A percentile compares a stretch with the other conserved stretches of the same genome.
Conservation (phyloP, 2,113 vertebrate genomes). For the Pteropus alecto region DNA sequence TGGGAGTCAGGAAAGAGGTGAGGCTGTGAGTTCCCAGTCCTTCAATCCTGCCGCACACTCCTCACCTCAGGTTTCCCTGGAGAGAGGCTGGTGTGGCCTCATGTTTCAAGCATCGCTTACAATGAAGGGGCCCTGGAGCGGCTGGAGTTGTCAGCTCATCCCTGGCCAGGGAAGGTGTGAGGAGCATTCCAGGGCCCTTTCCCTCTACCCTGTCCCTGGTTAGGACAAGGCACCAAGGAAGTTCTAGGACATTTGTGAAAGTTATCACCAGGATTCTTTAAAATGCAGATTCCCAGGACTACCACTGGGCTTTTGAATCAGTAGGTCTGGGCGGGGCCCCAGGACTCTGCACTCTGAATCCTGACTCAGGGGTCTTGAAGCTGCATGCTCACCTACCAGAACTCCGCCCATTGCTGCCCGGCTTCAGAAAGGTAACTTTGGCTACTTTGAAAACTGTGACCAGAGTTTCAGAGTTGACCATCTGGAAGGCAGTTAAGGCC, state of each 20-base stretch:
- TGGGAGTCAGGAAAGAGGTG: background rate
- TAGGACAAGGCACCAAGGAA: background rate
- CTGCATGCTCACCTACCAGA: background rate
- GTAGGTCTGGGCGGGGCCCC: background rate
- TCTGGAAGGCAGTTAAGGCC: background rate
- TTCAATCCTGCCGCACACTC: slow-evolving; percentile 75
- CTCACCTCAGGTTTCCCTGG: slow-evolving; percentile 75
- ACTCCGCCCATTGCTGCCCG: background rate
- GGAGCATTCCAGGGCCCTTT: background rate
- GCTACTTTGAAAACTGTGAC: background rate
- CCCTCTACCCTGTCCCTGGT: background rate
- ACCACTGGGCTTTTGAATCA: background rate
- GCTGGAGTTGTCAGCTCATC: slow-evolving; percentile 61
- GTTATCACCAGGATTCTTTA: background rate
- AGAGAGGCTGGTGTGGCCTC: slow-evolving; percentile 73
- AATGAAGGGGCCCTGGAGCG: slow-evolving; percentile 80
- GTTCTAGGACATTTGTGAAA: background rate
- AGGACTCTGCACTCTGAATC: background rate
- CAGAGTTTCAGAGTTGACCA: background rate
- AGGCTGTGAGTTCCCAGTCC: background rate
- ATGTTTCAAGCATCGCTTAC: slow-evolving; percentile 86
- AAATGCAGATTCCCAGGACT: background rate
- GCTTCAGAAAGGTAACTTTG: background rate
- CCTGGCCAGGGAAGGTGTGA: background rate
- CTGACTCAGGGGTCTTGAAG: background rate